Percentiles rank a stretch among this genome's conserved stretches.
Conservation (phyloP, 2,888 invertebrate genomes). For the Mayetiola destructor region DNA sequence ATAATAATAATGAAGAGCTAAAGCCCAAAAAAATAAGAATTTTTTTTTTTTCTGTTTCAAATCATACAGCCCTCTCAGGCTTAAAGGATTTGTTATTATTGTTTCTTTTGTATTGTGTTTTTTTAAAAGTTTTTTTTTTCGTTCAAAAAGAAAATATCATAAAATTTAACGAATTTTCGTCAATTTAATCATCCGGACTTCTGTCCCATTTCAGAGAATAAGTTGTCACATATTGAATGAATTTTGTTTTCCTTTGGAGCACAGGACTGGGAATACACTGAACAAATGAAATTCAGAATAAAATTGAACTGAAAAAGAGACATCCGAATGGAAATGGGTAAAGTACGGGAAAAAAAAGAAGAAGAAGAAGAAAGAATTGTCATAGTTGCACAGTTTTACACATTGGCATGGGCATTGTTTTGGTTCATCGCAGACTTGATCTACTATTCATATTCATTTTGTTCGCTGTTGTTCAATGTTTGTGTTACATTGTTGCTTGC, state of each 20-base stretch:
- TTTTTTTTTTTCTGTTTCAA: too few relatives aligned
- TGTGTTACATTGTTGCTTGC: background rate
- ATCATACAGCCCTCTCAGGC: conserved; percentile 6
- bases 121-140: background rate
- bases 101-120: conserved; percentile 9
- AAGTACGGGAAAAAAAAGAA: too few relatives aligned
- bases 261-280: background rate
- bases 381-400: conserved; percentile 3
- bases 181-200: conserved; percentile 1
- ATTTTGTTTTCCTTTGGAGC: too few relatives aligned
- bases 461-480: background rate
- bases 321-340: background rate
- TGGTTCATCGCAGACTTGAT: conserved; percentile 2
- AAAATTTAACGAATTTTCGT: conserved; percentile 9
- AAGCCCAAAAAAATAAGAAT: background rate
- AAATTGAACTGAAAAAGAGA: background rate
- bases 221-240: too few relatives aligned
- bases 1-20: background rate
- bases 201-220: background rate
- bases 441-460: background rate
- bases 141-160: too few relatives aligned
- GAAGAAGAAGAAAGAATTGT: background rate
- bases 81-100: conserved; percentile 11
- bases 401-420: conserved; percentile 5
- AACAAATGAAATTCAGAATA: background rate